phyloP scores from a whole-genome alignment of 2,888 invertebrate species.

The Acronicta psi region DNA sequence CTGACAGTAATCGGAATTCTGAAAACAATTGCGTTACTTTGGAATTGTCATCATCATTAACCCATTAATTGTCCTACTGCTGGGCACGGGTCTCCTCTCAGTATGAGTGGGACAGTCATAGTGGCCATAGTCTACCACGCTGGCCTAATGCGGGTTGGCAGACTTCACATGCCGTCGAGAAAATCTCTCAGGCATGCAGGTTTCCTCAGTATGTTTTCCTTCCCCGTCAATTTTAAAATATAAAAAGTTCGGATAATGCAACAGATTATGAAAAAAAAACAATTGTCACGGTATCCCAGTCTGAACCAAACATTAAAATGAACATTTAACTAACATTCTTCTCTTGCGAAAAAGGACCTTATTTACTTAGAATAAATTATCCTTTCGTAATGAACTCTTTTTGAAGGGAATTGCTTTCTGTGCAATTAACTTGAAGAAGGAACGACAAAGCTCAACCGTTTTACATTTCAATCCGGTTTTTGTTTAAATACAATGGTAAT shows the following conservation, averaged over 20 bases:
- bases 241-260: no score
- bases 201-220: no score
- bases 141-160: no score
- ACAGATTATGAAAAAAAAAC: no score
- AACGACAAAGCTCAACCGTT: slow-evolving; percentile 6
- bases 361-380: slow-evolving; percentile 45
- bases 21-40: neutral
- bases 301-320: slow-evolving; percentile 20
- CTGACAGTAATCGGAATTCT: slow-evolving; percentile 22
- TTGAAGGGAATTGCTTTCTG: slow-evolving; percentile 16
- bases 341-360: slow-evolving; percentile 4
- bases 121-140: no score
- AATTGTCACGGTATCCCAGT: slow-evolving; percentile 1
- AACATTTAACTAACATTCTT: slow-evolving; percentile 1
- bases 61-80: no score
- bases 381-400: slow-evolving; percentile 24
- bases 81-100: no score
- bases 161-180: no score
- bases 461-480: neutral
- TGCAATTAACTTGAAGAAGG: slow-evolving; percentile 28
- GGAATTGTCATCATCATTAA: neutral
- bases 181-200: no score
- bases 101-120: no score
- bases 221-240: no score
- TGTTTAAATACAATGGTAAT: neutral